A percentile compares a stretch with the other conserved stretches of the same genome.
Conservation (phyloP, 2,113 vertebrate species). For the Agelaius phoeniceus region DNA sequence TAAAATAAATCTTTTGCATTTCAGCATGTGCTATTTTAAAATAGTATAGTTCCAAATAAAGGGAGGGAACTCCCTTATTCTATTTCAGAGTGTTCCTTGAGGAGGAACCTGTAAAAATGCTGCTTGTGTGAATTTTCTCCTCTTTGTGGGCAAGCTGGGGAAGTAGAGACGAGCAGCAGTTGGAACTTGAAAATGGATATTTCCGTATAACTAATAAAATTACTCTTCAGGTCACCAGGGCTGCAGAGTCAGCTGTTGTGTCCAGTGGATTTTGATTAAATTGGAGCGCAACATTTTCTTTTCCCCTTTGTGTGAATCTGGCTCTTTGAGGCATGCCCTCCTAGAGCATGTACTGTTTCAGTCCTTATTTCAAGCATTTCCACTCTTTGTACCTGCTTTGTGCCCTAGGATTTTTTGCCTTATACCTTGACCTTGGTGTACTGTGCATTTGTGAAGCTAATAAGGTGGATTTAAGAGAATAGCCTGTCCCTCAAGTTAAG, state of each 20-base stretch:
- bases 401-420: constrained; percentile 7
- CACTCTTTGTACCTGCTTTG: constrained; percentile 8
- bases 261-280: constrained; percentile 50
- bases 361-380: constrained; percentile 33
- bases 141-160: not conserved
- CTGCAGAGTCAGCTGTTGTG: constrained; percentile 31
- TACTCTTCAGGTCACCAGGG: not conserved
- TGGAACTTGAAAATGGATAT: not conserved
- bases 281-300: not conserved
- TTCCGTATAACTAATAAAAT: constrained; percentile 15
- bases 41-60: not conserved
- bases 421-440: constrained; percentile 13
- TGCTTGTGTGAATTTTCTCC: not conserved
- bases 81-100: not conserved
- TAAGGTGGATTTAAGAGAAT: constrained; percentile 31
- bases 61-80: not conserved
- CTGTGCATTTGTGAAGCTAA: not conserved
- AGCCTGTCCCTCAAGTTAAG: not conserved
- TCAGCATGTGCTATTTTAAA: not conserved
- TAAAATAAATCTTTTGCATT: not conserved
- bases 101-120: not conserved
- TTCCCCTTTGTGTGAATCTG: constrained; percentile 6
- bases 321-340: constrained; percentile 31
- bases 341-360: constrained; percentile 41
- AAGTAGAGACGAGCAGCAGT: not conserved